A percentile compares a stretch with the other conserved stretches of the same genome.
Evolutionary conservation across 2,113 vertebrate genomes (phyloP).

Genomic region (Rhinopithecus roxellana): DNA sequence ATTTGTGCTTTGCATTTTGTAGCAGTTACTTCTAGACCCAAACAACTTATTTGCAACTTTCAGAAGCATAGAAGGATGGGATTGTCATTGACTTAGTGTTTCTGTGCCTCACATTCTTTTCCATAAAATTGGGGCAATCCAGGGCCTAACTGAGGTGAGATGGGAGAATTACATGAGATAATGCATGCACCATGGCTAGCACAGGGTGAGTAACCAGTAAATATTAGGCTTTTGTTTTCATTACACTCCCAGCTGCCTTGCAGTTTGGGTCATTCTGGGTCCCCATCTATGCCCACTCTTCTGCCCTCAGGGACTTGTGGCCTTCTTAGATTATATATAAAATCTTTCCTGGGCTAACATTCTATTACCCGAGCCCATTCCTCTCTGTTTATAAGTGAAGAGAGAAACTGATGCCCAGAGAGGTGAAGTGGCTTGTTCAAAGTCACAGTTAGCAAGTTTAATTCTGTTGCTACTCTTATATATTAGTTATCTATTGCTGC

Average conservation of each 20-base stretch:
- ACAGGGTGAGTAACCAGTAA: not conserved
- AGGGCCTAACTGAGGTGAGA: not conserved
- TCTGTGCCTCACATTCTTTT: not conserved
- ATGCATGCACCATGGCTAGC: not conserved
- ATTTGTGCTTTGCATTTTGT: not conserved
- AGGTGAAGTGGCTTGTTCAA: not conserved
- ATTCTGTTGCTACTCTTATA: not conserved
- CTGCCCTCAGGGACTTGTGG: not conserved
- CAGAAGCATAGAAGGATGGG: not conserved
- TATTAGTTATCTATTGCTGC: not conserved
- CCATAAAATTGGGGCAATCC: not conserved
- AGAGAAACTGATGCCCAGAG: not conserved
- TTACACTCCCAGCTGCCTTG: not conserved
- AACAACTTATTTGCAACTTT: not conserved
- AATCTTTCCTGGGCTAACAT: not conserved
- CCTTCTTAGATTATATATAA: not conserved
- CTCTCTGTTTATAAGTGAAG: not conserved
- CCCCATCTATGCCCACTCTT: not conserved
- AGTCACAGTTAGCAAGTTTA: not conserved
- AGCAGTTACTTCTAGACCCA: not conserved
- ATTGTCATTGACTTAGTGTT: not conserved
- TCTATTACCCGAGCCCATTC: not conserved
- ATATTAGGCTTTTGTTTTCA: not conserved
- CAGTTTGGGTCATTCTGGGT: not conserved
- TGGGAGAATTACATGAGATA: not conserved